Evolutionary conservation across 2,113 vertebrate genomes (phyloP), one percentile per base, ranked within the genome.

Genomic region (Theropithecus gelada): DNA sequence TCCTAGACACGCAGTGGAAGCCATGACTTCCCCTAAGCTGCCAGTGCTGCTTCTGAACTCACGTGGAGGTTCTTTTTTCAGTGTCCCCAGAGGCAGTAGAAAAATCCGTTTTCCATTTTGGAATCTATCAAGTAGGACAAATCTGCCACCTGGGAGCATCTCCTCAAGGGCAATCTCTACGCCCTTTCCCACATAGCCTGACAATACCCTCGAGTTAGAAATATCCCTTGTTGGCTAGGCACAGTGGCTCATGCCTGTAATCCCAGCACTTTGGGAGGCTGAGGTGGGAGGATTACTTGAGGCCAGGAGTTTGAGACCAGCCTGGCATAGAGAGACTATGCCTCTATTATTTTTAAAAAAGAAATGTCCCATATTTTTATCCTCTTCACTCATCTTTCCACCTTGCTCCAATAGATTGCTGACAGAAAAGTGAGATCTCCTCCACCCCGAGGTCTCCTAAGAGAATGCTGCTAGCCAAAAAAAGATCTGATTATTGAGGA

Each of bases 121-220:
- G 68, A 88, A 88, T 88, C 70, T 92, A 40, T 87, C 79, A 92
- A 59, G 70, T 35, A 12, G 91, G 92, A 94, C 27, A 94, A 90
- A 73, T 17, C 75, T 6, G 7, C 48, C 11, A 78, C 52, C 70
- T 50, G 55, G 45, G 35, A 75, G 57, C 52, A 32, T 66, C 86
- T 92, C 72, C 90, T 83, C 64, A 11, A 73, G 30, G 78, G 43
- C 9, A 72, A 25, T 43, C 87, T 40, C 61, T 55, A 72, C n/a
- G 32, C 45, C 50, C 66, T 48, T 61, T 81, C 64, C 40, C 81
- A 50, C 52, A 89, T 12, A 84, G 40, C n/a, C 64, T 52, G 48
- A 70, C 18, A 16, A 22, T 76, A 64, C 48, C 72, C 30, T 55
- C 66, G 30, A 64, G 55, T 78, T 45, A 45, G 94, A 48, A 80